Base-by-base conservation (phyloP, 2,888 invertebrate species). In the Hirtodrosophila confusa region DNA sequence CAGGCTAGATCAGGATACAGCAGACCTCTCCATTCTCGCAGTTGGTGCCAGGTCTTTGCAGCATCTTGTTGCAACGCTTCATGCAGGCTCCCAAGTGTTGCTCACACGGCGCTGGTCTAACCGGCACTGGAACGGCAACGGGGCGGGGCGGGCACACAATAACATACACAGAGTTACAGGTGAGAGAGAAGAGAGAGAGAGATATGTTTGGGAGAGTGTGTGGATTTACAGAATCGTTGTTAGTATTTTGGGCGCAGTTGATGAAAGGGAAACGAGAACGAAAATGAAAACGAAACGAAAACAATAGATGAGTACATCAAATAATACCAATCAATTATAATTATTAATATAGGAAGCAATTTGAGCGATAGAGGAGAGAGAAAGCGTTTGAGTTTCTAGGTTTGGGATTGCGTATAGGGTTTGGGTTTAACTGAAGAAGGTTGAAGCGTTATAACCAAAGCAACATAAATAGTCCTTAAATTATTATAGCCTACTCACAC, bases 11-110 rank as follows among this genome's bases (percentile, higher is more conserved):
- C 75, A 91, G 78, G 51, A 90, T 85, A 72, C 91, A 91, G 80
- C 91, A 91, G 51, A 89, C 73, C 75, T 90, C 75, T 67, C 90
- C 89, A 39, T 79, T 67, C 31, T 76, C 37, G 69, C 91, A 91
- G 69, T 91, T 91, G 56, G 69, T 91, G 48, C 85, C 89, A 23
- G 90, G 90, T 64, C 89, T 80, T 41, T 77, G 68, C 31, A 91
- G 78, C 49, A 66, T 69, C 62, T 64, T 54, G 56, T 79, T 66
- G 75, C 91, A 91, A 29, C 66, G 65, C 31, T 86, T 69, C 88
- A 77, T 90, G 77, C 91, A 91, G 41, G 65, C 80, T 39, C 91
- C 91, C 74, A 83, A 53, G 67, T 90, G 90, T 68, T 91, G 79
- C 1, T 39, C 39, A 49, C 91, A 91, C 23, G 90, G 90, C 48